Evolutionary conservation across 2,888 invertebrate genomes (phyloP), one percentile per base, ranked within the genome.

Genomic region (Eupithecia inturbata): DNA sequence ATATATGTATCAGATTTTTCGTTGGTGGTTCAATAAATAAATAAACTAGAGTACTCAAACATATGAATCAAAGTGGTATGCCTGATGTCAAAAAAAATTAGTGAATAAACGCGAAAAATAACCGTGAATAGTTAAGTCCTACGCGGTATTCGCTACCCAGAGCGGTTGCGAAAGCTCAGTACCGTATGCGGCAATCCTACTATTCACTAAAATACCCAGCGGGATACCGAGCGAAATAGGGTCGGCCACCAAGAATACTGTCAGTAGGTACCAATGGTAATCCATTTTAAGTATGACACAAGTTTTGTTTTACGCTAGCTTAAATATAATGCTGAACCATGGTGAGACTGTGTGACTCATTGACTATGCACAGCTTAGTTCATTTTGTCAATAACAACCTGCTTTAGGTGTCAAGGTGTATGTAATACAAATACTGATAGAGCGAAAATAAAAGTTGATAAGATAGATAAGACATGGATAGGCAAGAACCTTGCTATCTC

Each of bases 401-500:
- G 49, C 22, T 41, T 39, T 39, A 36, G 39, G 36, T 4, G 63
- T 33, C 63, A 64, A 33, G 33, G 63, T 33, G 63, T 33, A 36
- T 10, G 4, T 26, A 66, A 39, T 41, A 39, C 33, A 66, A 36
- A 66, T 22, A 66, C 66, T 26, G 39, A 36, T 64, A 39, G 22
- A 36, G 36, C 33, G 1, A 66, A 66, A 41, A 22, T 53, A n/a
- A 53, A 53, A 53, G 49, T 66, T 41, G 66, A 66, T 66, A 66
- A 41, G 66, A 41, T 64, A 36, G 33, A 62, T 62, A 33, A 64
- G n/a, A 22, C n/a, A 14, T 53, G 57, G n/a, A n/a, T 64, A 33
- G 12, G 33, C 63, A 63, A 63, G 63, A n/a, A n/a, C 64, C 36
- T 64, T 64, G 31, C 22, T 36, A 66, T 66, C 66, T 26, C 26